Evolutionary conservation across 2,888 invertebrate species (phyloP), one percentile per base, ranked within the genome.

Genomic region (Drosophila formosana): DNA sequence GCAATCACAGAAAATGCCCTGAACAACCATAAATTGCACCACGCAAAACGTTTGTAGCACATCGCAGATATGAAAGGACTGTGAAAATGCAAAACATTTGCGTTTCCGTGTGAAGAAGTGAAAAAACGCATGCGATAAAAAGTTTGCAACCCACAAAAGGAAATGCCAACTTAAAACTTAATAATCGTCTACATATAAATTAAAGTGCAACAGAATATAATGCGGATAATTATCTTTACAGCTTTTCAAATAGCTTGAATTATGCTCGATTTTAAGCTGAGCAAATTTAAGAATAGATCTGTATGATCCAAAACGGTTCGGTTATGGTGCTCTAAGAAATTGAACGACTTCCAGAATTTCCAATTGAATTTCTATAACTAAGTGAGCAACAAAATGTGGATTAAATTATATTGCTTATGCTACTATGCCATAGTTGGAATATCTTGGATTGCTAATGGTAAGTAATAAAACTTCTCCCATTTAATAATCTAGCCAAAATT

Each of bases 21-120:
- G 50, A 47, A 32, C 5, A 49, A 43, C 55, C n/a, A 75, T 61
- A 64, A 60, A 69, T 60, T 55, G 1, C 55, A 47, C 30, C 3
- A 41, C 28, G 37, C 28, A 62, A 74, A 80, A 78, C 76, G 60
- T 68, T 70, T 89, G 65, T 83, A 76, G 85, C 52, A 80, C 91
- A 90, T 89, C 90, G 66, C 67, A 66, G 87, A 90, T 89, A 86
- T 70, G 70, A 39, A 62, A 71, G 62, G 49, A 56, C 52, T 52
- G 41, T 47, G 43, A 55, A 60, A 55, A 11, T 43, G 11, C 41
- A 26, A 58, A 51, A 41, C 39, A 41, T 18, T 13, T 41, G 3
- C 34, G 25, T 26, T 43, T 61, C 51, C 71, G 62, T 63, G 80
- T 55, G 64, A 75, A 71, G 47, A 77, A 66, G 55, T 67, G 66